phyloP scores from a whole-genome alignment of 2,797 vertebrate genomes.

The Darevskia mixta region DNA sequence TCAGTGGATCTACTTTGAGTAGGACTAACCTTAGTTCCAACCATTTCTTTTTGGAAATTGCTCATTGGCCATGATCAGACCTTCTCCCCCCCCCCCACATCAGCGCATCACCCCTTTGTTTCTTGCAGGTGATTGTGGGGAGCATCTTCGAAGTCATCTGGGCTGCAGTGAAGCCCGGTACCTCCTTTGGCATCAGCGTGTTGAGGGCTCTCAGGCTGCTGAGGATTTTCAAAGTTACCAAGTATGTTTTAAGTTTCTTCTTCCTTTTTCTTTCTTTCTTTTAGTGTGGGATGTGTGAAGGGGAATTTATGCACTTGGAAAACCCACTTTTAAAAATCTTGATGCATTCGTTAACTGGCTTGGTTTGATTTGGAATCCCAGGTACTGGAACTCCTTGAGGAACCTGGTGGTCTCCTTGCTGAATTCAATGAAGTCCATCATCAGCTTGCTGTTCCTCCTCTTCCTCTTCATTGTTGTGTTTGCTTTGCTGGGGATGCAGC shows the following conservation, averaged over 20 bases:
- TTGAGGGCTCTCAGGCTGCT: conserved; percentile 91
- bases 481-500: conserved; percentile 96
- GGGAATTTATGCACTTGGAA: not conserved
- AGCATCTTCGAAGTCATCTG: conserved; percentile 98
- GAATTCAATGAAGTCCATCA: conserved; percentile 98
- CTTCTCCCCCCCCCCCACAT: too few relatives aligned
- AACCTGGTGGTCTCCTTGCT: conserved; percentile 96
- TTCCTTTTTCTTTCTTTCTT: not conserved
- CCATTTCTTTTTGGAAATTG: not conserved
- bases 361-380: conserved; percentile 48
- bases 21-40: too few relatives aligned
- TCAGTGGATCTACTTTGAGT: too few relatives aligned
- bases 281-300: not conserved
- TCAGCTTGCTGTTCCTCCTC: conserved; percentile 95
- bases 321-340: not conserved
- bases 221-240: conserved; percentile 97
- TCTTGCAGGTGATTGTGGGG: conserved; percentile 92
- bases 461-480: conserved; percentile 99
- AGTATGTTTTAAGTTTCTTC: conserved; percentile 81
- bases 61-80: too few relatives aligned
- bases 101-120: not conserved
- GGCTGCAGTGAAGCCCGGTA: conserved; percentile 93
- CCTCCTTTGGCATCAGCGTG: conserved; percentile 96
- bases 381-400: conserved; percentile 96
- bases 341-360: not conserved